A percentile compares a stretch with the other conserved stretches of the same genome.
Evolutionary conservation across 2,113 vertebrate species (phyloP).

Genomic region (Embiotoca jacksoni): DNA sequence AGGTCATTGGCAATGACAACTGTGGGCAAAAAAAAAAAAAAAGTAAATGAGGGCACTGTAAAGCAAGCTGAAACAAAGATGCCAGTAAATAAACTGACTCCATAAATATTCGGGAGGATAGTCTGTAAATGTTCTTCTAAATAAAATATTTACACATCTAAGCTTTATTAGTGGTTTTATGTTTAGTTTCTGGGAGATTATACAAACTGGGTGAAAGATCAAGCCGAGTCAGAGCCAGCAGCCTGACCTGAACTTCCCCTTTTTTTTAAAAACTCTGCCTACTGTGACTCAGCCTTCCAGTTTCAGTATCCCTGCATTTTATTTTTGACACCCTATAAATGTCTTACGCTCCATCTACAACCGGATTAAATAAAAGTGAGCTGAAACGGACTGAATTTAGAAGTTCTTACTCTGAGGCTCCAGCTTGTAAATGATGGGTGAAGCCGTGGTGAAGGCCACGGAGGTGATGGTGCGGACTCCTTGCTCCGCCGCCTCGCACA

Average conservation of each 20-base stretch:
- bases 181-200: neutral
- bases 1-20: conserved; percentile 92
- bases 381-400: too few relatives aligned
- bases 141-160: neutral
- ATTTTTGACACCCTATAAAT: neutral
- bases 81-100: neutral
- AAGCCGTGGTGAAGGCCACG: conserved; percentile 86
- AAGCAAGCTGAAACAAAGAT: neutral
- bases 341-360: too few relatives aligned
- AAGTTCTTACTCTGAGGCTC: conserved; percentile 91
- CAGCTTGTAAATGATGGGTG: conserved; percentile 90
- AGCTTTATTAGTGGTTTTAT: neutral
- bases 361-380: too few relatives aligned
- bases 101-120: neutral
- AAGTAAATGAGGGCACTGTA: too few relatives aligned
- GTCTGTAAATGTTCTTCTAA: neutral
- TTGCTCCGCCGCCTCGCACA: conserved; percentile 88
- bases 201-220: conserved; percentile 58
- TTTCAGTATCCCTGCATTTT: neutral
- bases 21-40: conserved; percentile 33
- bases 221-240: conserved; percentile 2
- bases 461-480: conserved; percentile 90
- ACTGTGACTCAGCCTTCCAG: conserved; percentile 30
- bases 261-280: neutral
- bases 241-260: conserved; percentile 36